phyloP scores from a whole-genome alignment of 2,113 vertebrate genomes.

The Donacobius atricapilla region DNA sequence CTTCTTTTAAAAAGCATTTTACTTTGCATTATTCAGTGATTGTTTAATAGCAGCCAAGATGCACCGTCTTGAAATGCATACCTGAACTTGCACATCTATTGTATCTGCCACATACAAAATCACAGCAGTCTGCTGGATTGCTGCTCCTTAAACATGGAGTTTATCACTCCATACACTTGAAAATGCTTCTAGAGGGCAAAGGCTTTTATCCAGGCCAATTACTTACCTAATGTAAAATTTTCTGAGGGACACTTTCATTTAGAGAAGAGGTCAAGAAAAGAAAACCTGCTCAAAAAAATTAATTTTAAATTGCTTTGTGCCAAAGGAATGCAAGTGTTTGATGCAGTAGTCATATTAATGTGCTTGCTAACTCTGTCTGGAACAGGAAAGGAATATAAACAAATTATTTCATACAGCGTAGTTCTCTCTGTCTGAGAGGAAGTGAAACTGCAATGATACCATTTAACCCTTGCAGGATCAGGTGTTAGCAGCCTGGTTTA shows the following conservation, averaged over 20 bases:
- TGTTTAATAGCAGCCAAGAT: not conserved
- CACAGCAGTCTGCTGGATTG: not conserved
- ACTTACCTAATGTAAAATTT: not conserved
- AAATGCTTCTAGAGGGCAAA: not conserved
- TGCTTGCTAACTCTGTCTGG: not conserved
- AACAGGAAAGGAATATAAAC: constrained; percentile 23
- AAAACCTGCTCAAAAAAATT: not conserved
- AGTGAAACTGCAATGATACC: not conserved
- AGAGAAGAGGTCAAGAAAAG: not conserved
- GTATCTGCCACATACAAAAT: not conserved
- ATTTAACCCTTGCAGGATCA: constrained; percentile 16
- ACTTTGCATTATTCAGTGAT: not conserved
- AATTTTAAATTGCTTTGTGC: not conserved
- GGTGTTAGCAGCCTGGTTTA: not conserved
- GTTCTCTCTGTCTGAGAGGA: constrained; percentile 2
- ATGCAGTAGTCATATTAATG: not conserved
- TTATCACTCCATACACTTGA: not conserved
- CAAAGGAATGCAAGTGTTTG: not conserved
- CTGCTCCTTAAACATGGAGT: not conserved
- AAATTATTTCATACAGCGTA: constrained; percentile 6
- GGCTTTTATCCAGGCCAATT: not conserved
- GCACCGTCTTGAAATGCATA: not conserved
- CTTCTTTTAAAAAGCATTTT: not conserved
- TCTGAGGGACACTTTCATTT: not conserved
- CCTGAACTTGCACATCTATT: not conserved